Base-by-base conservation (phyloP, 2,888 invertebrate genomes). In the Apantesis nais region DNA sequence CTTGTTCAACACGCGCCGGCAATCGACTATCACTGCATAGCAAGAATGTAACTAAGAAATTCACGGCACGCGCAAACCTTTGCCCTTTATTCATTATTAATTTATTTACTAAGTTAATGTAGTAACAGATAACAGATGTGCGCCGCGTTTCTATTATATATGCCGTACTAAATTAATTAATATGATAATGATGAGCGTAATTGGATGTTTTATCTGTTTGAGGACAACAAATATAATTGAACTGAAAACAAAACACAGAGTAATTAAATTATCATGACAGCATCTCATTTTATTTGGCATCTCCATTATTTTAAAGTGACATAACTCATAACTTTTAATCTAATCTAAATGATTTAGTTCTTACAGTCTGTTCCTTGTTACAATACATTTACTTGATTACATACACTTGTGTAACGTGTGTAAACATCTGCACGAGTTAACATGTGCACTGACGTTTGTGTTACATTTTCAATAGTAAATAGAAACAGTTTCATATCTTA, bases 31-130 rank as follows among this genome's bases (percentile, higher is more conserved):
- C 77, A 74, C 74, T 79, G 74, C 74, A 76, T 78, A 75, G 78
- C 62, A 71, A 60, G 37, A 78, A 70, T 76, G 75, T 83, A 84
- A 86, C 82, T 86, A 83, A 88, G 86, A 85, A 85, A 82, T 80
- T 84, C 78, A 83, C 85, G 88, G 93, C 93, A 93, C 94, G 93
- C 86, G 93, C 87, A 92, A 88, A 93, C 91, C 94, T 94, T 93
- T 93, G 91, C 86, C 89, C 93, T 92, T 90, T 89, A 88, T 82
- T 85, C 86, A 88, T 89, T 86, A 89, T 90, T 91, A 88, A 91
- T 92, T 87, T 92, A 92, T 92, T 93, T 93, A 90, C 89, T 82
- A 74, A 89, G 82, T 83, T 89, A 91, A 90, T 90, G 87, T 88
- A 81, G 81, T 87, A 84, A 84, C 78, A 82, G 92, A 92, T 93